phyloP scores from a whole-genome alignment of 53 echinoderm and acorn worm genomes.

The Henricia sp. region DNA sequence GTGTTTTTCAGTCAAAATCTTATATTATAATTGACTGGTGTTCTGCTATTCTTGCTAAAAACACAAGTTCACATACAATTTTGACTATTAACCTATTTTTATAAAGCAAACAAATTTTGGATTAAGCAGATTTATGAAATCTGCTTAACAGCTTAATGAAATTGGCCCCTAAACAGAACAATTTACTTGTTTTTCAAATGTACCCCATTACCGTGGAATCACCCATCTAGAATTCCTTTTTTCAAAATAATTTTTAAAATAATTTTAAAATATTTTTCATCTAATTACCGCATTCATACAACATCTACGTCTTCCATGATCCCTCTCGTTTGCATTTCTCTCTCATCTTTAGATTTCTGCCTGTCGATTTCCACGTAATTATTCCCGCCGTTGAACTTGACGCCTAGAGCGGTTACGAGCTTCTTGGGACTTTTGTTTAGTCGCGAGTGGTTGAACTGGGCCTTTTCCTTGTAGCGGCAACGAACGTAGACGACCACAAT shows the following conservation, averaged over 20 bases:
- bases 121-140: no score
- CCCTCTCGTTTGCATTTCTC: constrained; percentile 32
- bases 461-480: constrained; percentile 57
- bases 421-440: constrained; percentile 55
- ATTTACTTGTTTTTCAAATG: no score
- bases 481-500: constrained; percentile 38
- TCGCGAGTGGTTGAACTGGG: constrained; percentile 38
- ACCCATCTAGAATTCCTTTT: neutral
- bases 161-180: no score
- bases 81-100: no score
- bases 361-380: constrained; percentile 61
- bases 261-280: neutral
- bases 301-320: constrained; percentile 50
- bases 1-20: neutral
- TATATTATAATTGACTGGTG: no score
- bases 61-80: no score
- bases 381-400: constrained; percentile 41
- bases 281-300: neutral
- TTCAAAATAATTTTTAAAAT: neutral
- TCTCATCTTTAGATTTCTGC: constrained; percentile 53
- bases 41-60: no score
- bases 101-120: no score
- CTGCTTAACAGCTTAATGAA: no score
- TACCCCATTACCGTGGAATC: neutral
- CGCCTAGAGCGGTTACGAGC: constrained; percentile 10